Evolutionary conservation across 2,888 invertebrate species (phyloP).

Genomic region (Capitulum mitella): DNA sequence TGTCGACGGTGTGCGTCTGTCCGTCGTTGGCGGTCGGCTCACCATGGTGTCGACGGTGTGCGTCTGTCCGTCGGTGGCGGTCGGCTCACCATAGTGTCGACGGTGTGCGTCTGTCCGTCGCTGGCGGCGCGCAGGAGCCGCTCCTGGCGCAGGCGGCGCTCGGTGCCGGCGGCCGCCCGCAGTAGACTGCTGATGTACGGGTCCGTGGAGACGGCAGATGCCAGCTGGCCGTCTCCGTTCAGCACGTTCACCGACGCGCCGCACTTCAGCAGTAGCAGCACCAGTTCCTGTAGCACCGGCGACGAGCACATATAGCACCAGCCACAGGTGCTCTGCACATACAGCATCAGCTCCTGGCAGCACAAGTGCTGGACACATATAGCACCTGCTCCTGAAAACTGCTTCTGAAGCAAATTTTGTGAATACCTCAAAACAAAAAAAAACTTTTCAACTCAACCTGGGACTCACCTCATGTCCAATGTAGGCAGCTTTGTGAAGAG

Average conservation of each 20-base stretch:
- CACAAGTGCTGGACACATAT: too few relatives aligned
- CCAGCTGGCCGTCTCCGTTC: constrained; percentile 56
- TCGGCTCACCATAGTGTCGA: constrained; percentile 52
- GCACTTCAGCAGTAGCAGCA: constrained; percentile 53
- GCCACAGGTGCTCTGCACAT: background rate
- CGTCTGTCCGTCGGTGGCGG: too few relatives aligned
- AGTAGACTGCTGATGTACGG: constrained; percentile 46
- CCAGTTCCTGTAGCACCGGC: constrained; percentile 51
- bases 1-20: too few relatives aligned
- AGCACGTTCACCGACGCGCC: constrained; percentile 57
- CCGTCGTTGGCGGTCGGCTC: too few relatives aligned
- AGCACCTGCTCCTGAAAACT: constrained; percentile 23
- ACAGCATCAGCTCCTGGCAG: constrained; percentile 23
- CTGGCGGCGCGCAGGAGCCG: constrained; percentile 54
- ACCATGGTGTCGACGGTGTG: too few relatives aligned
- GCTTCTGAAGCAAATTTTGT: constrained; percentile 24
- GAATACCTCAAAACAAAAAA: too few relatives aligned
- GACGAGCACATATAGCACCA: background rate
- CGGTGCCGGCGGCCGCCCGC: constrained; percentile 55
- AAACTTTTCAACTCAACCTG: too few relatives aligned
- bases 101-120: constrained; percentile 52
- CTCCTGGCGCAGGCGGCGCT: constrained; percentile 51
- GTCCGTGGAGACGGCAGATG: constrained; percentile 36
- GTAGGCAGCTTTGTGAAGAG: constrained; percentile 60
- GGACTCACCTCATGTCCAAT: constrained; percentile 56